phyloP scores from a whole-genome alignment of 2,888 invertebrate genomes.

The Therioaphis trifolii region DNA sequence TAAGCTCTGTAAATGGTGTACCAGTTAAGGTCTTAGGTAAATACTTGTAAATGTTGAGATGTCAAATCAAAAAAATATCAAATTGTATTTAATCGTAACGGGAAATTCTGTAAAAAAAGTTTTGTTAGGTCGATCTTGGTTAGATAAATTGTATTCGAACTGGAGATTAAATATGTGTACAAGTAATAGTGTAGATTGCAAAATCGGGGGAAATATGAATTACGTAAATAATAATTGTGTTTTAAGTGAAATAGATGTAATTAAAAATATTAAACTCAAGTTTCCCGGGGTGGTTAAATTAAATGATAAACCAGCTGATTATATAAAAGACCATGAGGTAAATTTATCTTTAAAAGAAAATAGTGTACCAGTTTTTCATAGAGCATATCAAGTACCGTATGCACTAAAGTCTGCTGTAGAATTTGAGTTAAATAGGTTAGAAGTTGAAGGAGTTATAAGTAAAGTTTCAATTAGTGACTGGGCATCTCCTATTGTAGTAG shows the following conservation, averaged over 20 bases:
- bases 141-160: not conserved
- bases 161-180: not conserved
- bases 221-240: not conserved
- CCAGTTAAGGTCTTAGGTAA: constrained; percentile 5
- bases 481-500: constrained; percentile 63
- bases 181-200: not conserved
- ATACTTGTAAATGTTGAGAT: not conserved
- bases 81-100: not conserved
- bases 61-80: not conserved
- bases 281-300: constrained; percentile 11
- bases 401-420: constrained; percentile 37
- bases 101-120: not conserved
- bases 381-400: constrained; percentile 51
- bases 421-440: constrained; percentile 7
- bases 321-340: not conserved
- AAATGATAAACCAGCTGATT: not conserved
- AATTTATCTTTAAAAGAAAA: constrained; percentile 35
- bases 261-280: constrained; percentile 5
- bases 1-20: not conserved
- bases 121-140: not conserved
- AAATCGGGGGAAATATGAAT: not conserved
- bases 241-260: not conserved
- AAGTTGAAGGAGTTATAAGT: constrained; percentile 3
- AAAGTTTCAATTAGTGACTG: constrained; percentile 46
- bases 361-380: constrained; percentile 39